These are phyloP conservation scores for Lepeophtheirus nordmannii DNA, from an alignment of 2,888 invertebrate genomes.

Conservation along the genomic window DNA sequence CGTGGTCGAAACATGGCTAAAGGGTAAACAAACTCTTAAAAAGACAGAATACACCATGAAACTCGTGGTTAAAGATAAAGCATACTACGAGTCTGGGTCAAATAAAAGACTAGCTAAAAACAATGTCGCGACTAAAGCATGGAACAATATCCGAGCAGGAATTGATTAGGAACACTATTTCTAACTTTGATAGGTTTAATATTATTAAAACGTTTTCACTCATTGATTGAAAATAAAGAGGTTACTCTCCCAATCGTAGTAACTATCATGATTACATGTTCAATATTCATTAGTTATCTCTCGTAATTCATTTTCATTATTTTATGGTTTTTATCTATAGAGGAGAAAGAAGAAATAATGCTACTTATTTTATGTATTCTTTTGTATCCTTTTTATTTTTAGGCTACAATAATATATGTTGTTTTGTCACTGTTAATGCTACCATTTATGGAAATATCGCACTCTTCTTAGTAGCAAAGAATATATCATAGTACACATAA, in stretches of 20 bases:
- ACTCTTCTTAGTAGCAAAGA: no score
- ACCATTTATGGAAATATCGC: neutral
- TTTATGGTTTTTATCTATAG: no score
- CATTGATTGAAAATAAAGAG: no score
- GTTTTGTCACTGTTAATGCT: neutral
- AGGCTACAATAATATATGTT: neutral
- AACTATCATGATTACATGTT: no score
- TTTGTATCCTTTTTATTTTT: neutral
- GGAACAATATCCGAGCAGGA: conserved; percentile 19
- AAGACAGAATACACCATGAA: conserved; percentile 18
- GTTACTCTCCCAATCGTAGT: no score
- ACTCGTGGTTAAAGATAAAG: conserved; percentile 5
- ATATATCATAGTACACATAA: no score
- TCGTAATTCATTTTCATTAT: no score
- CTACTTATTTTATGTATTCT: neutral
- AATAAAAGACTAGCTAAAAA: conserved; percentile 17
- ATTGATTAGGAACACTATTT: neutral
- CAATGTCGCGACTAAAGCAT: conserved; percentile 15
- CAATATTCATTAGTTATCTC: no score
- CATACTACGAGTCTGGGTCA: conserved; percentile 8
- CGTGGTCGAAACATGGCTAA: conserved; percentile 17
- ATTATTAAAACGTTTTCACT: no score
- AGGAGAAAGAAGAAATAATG: neutral
- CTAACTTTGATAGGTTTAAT: no score
- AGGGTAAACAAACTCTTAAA: conserved; percentile 5